A percentile compares a stretch with the other conserved stretches of the same genome.
These are phyloP conservation scores for Forbesichthys papilliferus DNA, from an alignment of 2,113 vertebrate genomes.

Conservation along the genomic window DNA sequence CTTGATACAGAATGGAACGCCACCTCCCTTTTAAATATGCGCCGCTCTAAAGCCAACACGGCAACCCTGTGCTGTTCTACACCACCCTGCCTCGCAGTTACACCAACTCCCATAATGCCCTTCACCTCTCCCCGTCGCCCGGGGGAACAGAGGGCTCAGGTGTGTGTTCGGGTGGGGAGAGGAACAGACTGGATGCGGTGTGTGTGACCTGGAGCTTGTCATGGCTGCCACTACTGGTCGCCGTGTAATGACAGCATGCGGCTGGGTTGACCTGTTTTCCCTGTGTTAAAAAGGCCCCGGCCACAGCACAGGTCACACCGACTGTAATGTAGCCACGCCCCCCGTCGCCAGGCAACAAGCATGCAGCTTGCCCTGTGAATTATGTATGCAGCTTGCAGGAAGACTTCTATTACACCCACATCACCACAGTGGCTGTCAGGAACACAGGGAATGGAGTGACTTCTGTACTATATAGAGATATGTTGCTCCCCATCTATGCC, in stretches of 20 bases:
- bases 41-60: too few relatives aligned
- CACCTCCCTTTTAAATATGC: not conserved
- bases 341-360: conserved; percentile 53
- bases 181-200: not conserved
- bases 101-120: conserved; percentile 23
- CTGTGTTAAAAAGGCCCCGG: conserved; percentile 38
- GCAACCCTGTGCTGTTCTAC: too few relatives aligned
- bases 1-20: conserved; percentile 7
- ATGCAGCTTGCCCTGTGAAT: conserved; percentile 49
- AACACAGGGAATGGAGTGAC: conserved; percentile 12
- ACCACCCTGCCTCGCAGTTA: too few relatives aligned
- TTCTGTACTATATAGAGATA: not conserved
- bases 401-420: conserved; percentile 41
- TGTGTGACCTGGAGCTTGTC: not conserved
- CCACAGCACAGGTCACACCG: conserved; percentile 47
- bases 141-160: not conserved
- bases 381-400: conserved; percentile 52
- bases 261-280: conserved; percentile 40
- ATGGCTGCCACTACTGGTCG: conserved; percentile 27
- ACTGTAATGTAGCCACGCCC: conserved; percentile 26
- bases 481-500: conserved; percentile 2
- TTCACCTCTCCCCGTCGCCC: conserved; percentile 27
- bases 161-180: conserved; percentile 12
- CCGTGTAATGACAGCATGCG: conserved; percentile 20
- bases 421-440: not conserved